These are phyloP conservation scores for Phalacrocorax aristotelis DNA, from an alignment of 2,113 vertebrate species.

Conservation along the genomic window DNA sequence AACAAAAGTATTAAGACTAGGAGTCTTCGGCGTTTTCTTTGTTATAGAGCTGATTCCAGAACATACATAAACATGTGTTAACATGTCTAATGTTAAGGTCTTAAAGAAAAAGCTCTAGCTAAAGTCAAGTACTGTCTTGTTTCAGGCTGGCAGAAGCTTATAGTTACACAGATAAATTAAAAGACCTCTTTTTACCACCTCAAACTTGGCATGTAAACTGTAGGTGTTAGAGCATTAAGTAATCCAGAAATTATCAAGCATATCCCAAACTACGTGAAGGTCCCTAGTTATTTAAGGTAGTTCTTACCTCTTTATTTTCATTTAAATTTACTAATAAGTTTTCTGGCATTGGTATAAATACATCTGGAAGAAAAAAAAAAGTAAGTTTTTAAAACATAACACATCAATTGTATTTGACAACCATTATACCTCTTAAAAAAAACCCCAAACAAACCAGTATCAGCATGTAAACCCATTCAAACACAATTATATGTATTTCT, in stretches of 20 bases:
- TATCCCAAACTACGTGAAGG: not conserved
- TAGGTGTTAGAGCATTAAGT: not conserved
- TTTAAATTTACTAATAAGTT: slow-evolving; percentile 96
- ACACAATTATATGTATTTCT: not conserved
- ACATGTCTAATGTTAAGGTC: not conserved
- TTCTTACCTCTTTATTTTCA: slow-evolving; percentile 96
- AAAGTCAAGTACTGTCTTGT: not conserved
- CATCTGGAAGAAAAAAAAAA: slow-evolving; percentile 80
- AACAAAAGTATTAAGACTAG: not conserved
- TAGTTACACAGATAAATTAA: not conserved
- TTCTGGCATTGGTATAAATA: slow-evolving; percentile 98
- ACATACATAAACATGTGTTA: not conserved
- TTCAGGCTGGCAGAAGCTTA: not conserved
- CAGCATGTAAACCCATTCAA: not conserved
- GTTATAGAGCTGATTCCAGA: not conserved
- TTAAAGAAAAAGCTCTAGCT: not conserved
- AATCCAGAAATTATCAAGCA: not conserved
- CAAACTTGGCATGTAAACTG: not conserved
- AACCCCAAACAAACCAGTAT: not conserved
- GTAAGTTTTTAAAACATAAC: not conserved
- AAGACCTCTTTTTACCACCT: not conserved
- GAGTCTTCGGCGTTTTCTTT: not conserved
- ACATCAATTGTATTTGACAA: not conserved
- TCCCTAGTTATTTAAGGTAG: not conserved
- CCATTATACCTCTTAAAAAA: not conserved